Evolutionary conservation across 35 echinoderm and acorn worm genomes (phyloP).

Genomic region (Apostichopus parvimensis): DNA sequence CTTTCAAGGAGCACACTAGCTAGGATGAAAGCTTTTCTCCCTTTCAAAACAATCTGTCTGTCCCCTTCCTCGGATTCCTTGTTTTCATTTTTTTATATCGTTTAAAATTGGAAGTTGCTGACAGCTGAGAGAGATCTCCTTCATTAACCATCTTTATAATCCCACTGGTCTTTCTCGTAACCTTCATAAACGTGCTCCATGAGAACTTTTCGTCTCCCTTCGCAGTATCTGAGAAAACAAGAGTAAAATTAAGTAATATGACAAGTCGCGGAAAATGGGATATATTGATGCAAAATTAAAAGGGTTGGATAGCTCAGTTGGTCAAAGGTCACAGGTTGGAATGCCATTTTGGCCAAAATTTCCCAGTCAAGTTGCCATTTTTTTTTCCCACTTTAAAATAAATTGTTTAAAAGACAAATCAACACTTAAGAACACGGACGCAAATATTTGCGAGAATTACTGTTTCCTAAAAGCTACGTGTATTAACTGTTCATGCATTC

Average conservation of each 20-base stretch:
- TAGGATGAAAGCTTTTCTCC: not conserved
- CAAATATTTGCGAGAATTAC: too few relatives aligned
- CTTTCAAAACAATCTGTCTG: not conserved
- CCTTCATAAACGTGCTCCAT: constrained; percentile 99
- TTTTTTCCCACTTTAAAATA: too few relatives aligned
- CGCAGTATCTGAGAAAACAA: constrained; percentile 81
- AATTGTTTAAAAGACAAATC: too few relatives aligned
- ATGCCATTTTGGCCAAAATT: too few relatives aligned
- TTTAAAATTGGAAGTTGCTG: not conserved
- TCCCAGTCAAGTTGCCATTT: too few relatives aligned
- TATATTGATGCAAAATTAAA: too few relatives aligned
- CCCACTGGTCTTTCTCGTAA: constrained; percentile 97
- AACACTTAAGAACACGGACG: too few relatives aligned
- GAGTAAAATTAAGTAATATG: not conserved
- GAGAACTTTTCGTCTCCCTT: constrained; percentile 91
- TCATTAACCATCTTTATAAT: constrained; percentile 72
- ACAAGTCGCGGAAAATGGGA: too few relatives aligned
- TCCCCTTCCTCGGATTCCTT: constrained; percentile 10
- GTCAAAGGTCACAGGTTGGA: too few relatives aligned
- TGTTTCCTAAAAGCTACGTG: too few relatives aligned
- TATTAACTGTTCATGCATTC: too few relatives aligned
- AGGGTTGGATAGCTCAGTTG: too few relatives aligned
- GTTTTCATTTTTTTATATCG: not conserved
- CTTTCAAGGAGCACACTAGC: not conserved
- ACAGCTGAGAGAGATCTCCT: not conserved